A percentile compares a stretch with the other conserved stretches of the same genome.
These are phyloP conservation scores for Ammospiza nelsoni DNA, from an alignment of 2,113 vertebrate genomes.

Conservation along the genomic window DNA sequence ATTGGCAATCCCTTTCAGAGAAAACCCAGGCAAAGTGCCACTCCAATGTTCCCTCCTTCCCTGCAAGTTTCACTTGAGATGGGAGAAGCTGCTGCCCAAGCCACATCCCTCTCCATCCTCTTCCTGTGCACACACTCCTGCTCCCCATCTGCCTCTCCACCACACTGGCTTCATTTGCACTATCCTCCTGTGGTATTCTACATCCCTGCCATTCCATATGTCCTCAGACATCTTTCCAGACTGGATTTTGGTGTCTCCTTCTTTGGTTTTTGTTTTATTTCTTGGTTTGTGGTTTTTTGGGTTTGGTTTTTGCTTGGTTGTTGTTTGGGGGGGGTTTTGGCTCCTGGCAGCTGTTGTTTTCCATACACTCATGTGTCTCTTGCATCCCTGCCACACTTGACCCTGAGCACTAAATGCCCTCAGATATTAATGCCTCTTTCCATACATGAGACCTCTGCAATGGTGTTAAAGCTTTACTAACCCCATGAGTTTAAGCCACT, in stretches of 20 bases:
- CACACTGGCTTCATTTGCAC: neutral
- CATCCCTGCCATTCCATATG: neutral
- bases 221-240: neutral
- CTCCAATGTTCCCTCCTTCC: neutral
- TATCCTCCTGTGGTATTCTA: neutral
- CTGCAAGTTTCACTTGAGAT: neutral
- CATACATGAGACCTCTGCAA: too few species aligned
- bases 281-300: too few species aligned
- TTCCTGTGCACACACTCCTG: neutral
- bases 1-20: neutral
- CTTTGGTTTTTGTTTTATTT: too few species aligned
- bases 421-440: neutral
- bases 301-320: too few species aligned
- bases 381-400: neutral
- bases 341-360: neutral
- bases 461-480: too few species aligned
- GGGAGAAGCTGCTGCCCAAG: neutral
- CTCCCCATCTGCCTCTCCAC: neutral
- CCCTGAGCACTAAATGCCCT: neutral
- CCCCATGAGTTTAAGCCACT: too few species aligned
- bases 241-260: neutral
- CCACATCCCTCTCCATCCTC: neutral
- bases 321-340: too few species aligned
- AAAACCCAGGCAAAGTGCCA: neutral
- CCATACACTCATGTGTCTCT: neutral